Percentiles rank a stretch among this genome's conserved stretches.
Conservation (phyloP, 2,888 invertebrate genomes). For the Xestoiulus laeticollis region DNA sequence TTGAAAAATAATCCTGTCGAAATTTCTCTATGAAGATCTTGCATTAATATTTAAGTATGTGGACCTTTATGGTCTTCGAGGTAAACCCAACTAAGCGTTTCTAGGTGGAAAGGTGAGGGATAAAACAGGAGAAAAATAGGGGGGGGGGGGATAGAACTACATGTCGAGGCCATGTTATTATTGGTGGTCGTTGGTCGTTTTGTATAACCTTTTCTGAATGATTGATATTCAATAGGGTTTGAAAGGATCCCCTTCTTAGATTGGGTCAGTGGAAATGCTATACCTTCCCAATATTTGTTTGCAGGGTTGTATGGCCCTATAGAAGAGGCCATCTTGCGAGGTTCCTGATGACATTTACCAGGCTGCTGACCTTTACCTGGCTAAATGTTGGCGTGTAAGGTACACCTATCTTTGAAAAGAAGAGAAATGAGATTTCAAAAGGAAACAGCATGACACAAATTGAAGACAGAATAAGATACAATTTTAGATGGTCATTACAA, state of each 20-base stretch:
- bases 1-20: slow-evolving; percentile 3
- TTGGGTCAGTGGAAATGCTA: slow-evolving; percentile 5
- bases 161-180: slow-evolving; percentile 1
- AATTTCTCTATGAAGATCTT: not conserved
- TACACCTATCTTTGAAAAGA: slow-evolving; percentile 14
- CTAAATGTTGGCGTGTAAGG: not conserved
- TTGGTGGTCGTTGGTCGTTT: slow-evolving; percentile 14
- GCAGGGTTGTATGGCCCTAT: not conserved
- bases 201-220: slow-evolving; percentile 15
- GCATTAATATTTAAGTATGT: slow-evolving; percentile 15
- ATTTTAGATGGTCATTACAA: slow-evolving; percentile 16
- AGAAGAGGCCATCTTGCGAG: not conserved
- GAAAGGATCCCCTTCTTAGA: not conserved
- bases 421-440: not conserved
- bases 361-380: slow-evolving; percentile 28
- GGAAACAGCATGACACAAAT: not conserved
- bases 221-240: slow-evolving; percentile 22
- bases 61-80: not conserved
- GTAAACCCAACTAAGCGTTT: slow-evolving; percentile 4
- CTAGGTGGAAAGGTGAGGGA: not conserved
- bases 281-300: not conserved
- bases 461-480: slow-evolving; percentile 10
- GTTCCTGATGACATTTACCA: not conserved
- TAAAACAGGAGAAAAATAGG: not conserved
- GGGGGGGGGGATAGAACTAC: not conserved